These are phyloP conservation scores for Drosophila merina DNA, from an alignment of 2,888 invertebrate species.

Conservation along the genomic window DNA sequence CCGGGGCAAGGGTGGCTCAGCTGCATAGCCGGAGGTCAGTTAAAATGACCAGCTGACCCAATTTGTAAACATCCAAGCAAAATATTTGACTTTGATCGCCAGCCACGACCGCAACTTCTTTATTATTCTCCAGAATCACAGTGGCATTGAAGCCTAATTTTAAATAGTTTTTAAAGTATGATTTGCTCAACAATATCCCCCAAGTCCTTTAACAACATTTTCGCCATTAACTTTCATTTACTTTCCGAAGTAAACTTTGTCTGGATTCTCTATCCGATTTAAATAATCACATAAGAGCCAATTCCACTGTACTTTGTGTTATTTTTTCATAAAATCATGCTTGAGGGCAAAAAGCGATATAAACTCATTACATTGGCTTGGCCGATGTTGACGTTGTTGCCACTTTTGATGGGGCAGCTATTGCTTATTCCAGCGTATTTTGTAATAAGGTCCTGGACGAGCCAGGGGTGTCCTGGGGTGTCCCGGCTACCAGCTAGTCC, in stretches of 20 bases:
- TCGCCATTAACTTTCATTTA: background rate
- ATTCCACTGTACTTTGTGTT: slow-evolving; percentile 38
- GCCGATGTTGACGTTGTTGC: slow-evolving; percentile 39
- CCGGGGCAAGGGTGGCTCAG: slow-evolving; percentile 3
- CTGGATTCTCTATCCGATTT: background rate
- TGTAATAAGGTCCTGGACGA: slow-evolving; percentile 16
- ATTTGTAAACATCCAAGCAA: slow-evolving; percentile 49
- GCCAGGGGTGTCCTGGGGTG: slow-evolving; percentile 41
- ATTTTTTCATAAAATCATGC: slow-evolving; percentile 47
- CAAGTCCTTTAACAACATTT: background rate
- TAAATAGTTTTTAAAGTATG: background rate
- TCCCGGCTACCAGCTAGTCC: background rate
- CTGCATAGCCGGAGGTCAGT: slow-evolving; percentile 6
- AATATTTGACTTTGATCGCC: slow-evolving; percentile 65
- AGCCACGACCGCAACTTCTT: slow-evolving; percentile 40
- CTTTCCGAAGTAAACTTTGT: background rate
- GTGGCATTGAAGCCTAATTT: slow-evolving; percentile 1
- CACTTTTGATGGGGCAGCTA: slow-evolving; percentile 44
- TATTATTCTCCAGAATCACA: slow-evolving; percentile 23
- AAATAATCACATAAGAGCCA: slow-evolving; percentile 12
- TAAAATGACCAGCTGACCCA: slow-evolving; percentile 60
- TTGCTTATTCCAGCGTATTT: slow-evolving; percentile 58
- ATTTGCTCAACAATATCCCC: background rate
- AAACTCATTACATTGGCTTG: slow-evolving; percentile 73
- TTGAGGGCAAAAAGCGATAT: slow-evolving; percentile 44